Conservation (phyloP, 2,113 vertebrate genomes). For the Lepus timidus region DNA sequence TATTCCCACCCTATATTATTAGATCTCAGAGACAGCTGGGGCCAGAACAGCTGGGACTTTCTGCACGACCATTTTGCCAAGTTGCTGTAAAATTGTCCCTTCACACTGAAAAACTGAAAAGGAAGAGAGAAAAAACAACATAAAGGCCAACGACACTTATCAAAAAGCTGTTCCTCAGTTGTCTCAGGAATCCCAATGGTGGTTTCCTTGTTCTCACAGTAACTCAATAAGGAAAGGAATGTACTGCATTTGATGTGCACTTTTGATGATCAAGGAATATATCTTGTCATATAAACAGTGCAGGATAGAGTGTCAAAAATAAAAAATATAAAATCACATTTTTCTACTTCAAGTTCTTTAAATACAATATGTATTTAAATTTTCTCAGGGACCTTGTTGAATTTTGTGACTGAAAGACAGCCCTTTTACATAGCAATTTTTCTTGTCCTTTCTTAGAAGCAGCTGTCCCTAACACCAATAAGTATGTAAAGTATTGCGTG, state of each 20-base stretch:
- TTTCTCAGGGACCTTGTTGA: not conserved
- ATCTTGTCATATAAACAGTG: constrained; percentile 61
- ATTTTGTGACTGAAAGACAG: constrained; percentile 27
- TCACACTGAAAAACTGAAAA: constrained; percentile 79
- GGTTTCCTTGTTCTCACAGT: constrained; percentile 40
- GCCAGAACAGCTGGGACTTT: constrained; percentile 65
- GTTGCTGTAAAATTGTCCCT: constrained; percentile 78
- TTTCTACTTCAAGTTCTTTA: constrained; percentile 66
- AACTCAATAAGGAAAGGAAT: constrained; percentile 70
- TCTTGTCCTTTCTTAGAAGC: not conserved
- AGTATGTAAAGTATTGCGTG: not conserved
- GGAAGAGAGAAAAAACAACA: not conserved
- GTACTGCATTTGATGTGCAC: constrained; percentile 28
- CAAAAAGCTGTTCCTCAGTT: not conserved
- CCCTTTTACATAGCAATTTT: not conserved
- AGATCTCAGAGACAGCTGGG: constrained; percentile 71
- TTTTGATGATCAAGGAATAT: constrained; percentile 67
- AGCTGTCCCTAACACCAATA: constrained; percentile 31
- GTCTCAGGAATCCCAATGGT: not conserved
- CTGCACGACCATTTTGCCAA: constrained; percentile 11
- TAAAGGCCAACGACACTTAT: constrained; percentile 34
- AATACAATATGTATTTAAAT: constrained; percentile 16
- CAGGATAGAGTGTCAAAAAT: constrained; percentile 53
- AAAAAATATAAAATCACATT: constrained; percentile 40
- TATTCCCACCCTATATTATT: constrained; percentile 71